phyloP scores from a whole-genome alignment of 2,888 invertebrate species.

The Myathropa florea region DNA sequence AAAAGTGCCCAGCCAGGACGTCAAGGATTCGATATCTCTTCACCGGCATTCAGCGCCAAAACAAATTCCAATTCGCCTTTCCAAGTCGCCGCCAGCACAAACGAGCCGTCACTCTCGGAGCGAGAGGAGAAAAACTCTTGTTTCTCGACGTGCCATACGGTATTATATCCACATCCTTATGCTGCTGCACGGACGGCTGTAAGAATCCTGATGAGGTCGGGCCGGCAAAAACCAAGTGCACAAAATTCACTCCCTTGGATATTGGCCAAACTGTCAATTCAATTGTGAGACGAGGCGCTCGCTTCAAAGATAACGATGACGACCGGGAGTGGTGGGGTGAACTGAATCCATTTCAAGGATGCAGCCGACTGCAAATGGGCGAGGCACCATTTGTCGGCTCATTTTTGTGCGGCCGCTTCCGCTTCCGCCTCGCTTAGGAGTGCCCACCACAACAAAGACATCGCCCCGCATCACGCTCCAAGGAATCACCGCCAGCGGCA shows the following conservation, averaged over 20 bases:
- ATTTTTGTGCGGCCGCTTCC: conserved; percentile 45
- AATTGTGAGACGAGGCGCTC: conserved; percentile 67
- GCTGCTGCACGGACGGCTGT: conserved; percentile 12
- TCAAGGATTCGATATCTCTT: conserved; percentile 44
- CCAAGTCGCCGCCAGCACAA: conserved; percentile 10
- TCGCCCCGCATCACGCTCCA: not conserved
- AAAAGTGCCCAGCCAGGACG: not conserved
- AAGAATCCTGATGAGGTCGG: conserved; percentile 62
- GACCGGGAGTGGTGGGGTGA: not conserved
- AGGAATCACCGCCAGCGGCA: conserved; percentile 14
- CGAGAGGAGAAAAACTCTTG: conserved; percentile 42
- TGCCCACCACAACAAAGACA: conserved; percentile 54
- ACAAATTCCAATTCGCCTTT: conserved; percentile 40
- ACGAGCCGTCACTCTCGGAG: not conserved
- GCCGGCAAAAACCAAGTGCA: conserved; percentile 49
- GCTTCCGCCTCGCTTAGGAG: conserved; percentile 55
- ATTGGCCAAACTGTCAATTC: conserved; percentile 79
- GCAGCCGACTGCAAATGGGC: conserved; percentile 2
- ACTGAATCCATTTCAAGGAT: conserved; percentile 35
- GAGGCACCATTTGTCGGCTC: conserved; percentile 67
- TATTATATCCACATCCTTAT: conserved; percentile 50
- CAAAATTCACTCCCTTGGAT: conserved; percentile 75
- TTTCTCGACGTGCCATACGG: conserved; percentile 11
- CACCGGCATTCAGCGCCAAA: conserved; percentile 58
- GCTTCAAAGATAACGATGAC: conserved; percentile 54